Percentiles rank a stretch among this genome's conserved stretches.
Conservation (phyloP, 1,140 invertebrate genomes). For the Formica selysi region DNA sequence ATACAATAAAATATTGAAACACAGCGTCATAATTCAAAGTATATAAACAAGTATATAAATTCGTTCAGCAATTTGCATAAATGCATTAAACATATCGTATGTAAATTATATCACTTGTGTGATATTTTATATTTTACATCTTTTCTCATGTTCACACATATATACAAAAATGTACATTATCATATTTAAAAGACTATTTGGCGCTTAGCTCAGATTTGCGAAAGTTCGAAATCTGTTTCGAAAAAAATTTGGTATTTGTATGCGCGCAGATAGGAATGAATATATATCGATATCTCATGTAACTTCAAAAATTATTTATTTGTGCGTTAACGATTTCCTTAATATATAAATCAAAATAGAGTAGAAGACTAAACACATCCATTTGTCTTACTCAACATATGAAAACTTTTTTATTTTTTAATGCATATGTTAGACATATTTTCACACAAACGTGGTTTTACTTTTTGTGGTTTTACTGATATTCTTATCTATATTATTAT, state of each 20-base stretch:
- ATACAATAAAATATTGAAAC: constrained; percentile 23
- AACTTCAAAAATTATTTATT: constrained; percentile 42
- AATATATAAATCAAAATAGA: not conserved
- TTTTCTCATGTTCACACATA: constrained; percentile 2
- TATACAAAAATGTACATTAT: constrained; percentile 14
- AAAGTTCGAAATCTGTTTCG: constrained; percentile 35
- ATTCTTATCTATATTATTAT: too few species aligned
- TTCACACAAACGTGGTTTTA: not conserved
- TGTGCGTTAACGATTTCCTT: constrained; percentile 1
- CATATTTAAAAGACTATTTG: constrained; percentile 42
- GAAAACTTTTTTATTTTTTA: not conserved
- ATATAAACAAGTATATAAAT: constrained; percentile 47
- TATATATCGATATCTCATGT: constrained; percentile 15
- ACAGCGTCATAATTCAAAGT: constrained; percentile 20
- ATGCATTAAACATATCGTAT: constrained; percentile 26
- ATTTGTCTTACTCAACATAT: constrained; percentile 4
- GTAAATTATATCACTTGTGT: constrained; percentile 39
- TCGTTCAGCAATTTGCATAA: constrained; percentile 31
- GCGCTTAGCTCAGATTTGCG: not conserved
- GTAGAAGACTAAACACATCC: not conserved
- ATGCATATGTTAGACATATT: not conserved
- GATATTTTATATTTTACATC: constrained; percentile 42
- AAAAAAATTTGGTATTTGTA: constrained; percentile 34
- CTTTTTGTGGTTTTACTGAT: not conserved
- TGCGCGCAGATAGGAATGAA: not conserved